Evolutionary conservation across 2,888 invertebrate genomes (phyloP), one percentile per base, ranked within the genome.

Genomic region (Subacronicta megacephala): DNA sequence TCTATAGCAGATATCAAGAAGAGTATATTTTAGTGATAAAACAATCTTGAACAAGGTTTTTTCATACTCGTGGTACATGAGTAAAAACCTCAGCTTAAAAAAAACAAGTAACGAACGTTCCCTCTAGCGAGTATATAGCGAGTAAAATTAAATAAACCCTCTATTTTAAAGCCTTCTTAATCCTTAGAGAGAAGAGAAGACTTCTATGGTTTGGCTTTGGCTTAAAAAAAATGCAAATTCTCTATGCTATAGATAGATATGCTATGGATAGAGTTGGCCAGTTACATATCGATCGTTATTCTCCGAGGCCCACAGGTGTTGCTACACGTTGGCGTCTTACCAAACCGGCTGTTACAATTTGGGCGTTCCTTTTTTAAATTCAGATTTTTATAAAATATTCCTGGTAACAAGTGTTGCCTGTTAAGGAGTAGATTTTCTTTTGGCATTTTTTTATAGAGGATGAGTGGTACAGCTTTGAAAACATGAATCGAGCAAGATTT

Each of bases 141-240:
- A 40, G 33, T 45, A 17, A 54, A 40, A 18, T 31, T 17, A 62
- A 69, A 58, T 41, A 47, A 53, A 36, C 15, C 12, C 7, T 47
- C 2, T 23, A 43, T 49, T 56, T 66, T 58, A 45, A 53, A 58
- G 17, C 38, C n/a, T 7, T 17, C 6, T 17, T 43, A 62, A 49
- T 62, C 63, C 47, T 52, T 13, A 41, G 51, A 60, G 71, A 49
- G 36, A 17, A 49, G 36, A 17, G 26, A 12, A 29, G 46, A 38
- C 10, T 26, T 49, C 41, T 29, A 57, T 51, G 54, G 54, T 54
- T 60, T 20, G 42, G 15, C 31, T 31, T 31, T n/a, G n/a, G n/a
- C 31, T 31, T n/a, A 0, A 26, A 68, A 73, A 74, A 75, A 72
- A 68, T 68, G 45, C 40, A 52, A 75, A 73, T 64, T 58, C 15